phyloP scores from a whole-genome alignment of 2,888 invertebrate genomes.

The Oligia fasciuncula region DNA sequence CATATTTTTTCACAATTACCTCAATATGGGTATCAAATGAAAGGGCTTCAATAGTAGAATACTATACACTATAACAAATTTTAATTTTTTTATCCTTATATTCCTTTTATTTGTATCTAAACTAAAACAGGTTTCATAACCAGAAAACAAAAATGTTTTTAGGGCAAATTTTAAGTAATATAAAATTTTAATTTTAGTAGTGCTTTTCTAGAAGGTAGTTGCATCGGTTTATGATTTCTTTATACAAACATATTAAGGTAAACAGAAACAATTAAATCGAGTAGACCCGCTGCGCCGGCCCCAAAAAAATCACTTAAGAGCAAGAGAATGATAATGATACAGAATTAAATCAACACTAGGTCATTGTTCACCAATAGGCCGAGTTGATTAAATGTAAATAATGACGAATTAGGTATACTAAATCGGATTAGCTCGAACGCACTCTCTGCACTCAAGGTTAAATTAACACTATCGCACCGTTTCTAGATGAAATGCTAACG shows the following conservation, averaged over 20 bases:
- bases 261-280: neutral
- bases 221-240: neutral
- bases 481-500: neutral
- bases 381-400: constrained; percentile 24
- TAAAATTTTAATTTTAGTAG: too few relatives aligned
- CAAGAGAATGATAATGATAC: neutral
- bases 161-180: neutral
- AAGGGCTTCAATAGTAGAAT: too few relatives aligned
- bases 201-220: neutral
- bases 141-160: neutral
- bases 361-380: neutral
- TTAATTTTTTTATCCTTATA: too few relatives aligned
- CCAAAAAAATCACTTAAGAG: neutral
- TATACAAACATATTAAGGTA: neutral
- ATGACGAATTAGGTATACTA: constrained; percentile 9
- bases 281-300: too few relatives aligned
- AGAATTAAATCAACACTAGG: neutral
- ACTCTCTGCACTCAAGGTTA: constrained; percentile 28
- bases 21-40: too few relatives aligned
- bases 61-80: too few relatives aligned
- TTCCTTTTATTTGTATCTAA: too few relatives aligned
- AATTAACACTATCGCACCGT: neutral
- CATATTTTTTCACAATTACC: too few relatives aligned
- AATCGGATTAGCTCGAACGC: constrained; percentile 24
- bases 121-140: neutral